Conservation (phyloP, 2,888 invertebrate genomes). For the Drosophila ezoana region DNA sequence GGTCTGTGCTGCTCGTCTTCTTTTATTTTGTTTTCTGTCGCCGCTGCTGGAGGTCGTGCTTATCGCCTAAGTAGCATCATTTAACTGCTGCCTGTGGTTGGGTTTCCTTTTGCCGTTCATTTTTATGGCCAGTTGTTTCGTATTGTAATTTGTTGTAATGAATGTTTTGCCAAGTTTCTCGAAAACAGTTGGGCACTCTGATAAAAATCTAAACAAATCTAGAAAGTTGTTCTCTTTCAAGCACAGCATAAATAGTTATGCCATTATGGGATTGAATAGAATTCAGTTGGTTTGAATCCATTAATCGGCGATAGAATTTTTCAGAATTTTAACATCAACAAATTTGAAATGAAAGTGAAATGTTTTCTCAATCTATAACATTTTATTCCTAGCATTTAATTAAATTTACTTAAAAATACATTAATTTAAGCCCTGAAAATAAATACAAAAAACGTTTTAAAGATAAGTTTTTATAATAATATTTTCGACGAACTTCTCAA, state of each 20-base stretch:
- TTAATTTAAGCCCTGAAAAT: too few species aligned
- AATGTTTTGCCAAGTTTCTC: conserved; percentile 53
- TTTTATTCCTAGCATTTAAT: too few species aligned
- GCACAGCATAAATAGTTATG: conserved; percentile 4
- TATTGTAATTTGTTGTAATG: conserved; percentile 65
- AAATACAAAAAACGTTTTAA: too few species aligned
- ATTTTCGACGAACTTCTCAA: too few species aligned
- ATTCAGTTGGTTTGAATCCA: neutral
- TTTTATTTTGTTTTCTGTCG: conserved; percentile 2
- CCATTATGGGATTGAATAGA: neutral
- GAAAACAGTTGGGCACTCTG: conserved; percentile 21
- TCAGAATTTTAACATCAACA: neutral
- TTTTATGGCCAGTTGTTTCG: conserved; percentile 42
- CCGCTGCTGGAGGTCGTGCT: conserved; percentile 54
- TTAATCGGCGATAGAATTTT: too few species aligned
- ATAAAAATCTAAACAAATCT: conserved; percentile 40
- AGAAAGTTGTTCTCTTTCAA: conserved; percentile 7
- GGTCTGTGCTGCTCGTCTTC: conserved; percentile 21
- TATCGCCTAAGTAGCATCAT: conserved; percentile 77
- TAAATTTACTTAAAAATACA: too few species aligned
- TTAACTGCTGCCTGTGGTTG: conserved; percentile 74
- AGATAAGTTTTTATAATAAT: too few species aligned
- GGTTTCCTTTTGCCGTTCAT: conserved; percentile 41
- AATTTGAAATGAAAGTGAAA: too few species aligned
- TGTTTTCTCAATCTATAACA: too few species aligned